These are phyloP conservation scores for Leptothorax acervorum DNA, from an alignment of 2,888 invertebrate species.

Conservation along the genomic window DNA sequence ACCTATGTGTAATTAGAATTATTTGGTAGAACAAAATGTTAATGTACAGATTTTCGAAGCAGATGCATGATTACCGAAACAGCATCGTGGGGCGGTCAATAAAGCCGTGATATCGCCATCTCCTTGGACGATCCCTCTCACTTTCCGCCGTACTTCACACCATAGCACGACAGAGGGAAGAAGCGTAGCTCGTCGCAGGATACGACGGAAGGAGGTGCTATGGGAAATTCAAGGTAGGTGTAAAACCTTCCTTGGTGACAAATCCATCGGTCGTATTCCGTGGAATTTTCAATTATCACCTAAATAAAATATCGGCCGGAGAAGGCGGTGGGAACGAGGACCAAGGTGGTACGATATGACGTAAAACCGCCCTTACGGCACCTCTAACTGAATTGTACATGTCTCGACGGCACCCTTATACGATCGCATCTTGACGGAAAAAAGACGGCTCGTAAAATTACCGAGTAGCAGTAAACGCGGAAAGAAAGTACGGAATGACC, in stretches of 20 bases:
- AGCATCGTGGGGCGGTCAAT: constrained; percentile 59
- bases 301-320: constrained; percentile 81
- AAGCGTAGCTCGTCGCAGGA: constrained; percentile 47
- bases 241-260: constrained; percentile 82
- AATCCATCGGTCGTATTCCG: constrained; percentile 82
- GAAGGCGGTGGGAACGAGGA: constrained; percentile 46
- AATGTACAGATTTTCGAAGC: constrained; percentile 23
- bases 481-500: constrained; percentile 71
- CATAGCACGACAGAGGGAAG: constrained; percentile 37
- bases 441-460: constrained; percentile 76
- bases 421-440: constrained; percentile 61
- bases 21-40: background rate
- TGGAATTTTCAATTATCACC: constrained; percentile 83
- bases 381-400: constrained; percentile 80
- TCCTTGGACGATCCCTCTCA: constrained; percentile 58
- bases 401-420: constrained; percentile 72
- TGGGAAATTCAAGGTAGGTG: constrained; percentile 76
- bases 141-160: constrained; percentile 53
- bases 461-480: constrained; percentile 72
- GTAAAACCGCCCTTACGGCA: constrained; percentile 77
- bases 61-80: constrained; percentile 60
- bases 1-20: background rate
- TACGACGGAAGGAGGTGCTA: constrained; percentile 49
- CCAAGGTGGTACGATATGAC: constrained; percentile 76
- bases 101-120: constrained; percentile 68